Evolutionary conservation across 2,113 vertebrate genomes (phyloP).

Genomic region (Forbesichthys papilliferus): DNA sequence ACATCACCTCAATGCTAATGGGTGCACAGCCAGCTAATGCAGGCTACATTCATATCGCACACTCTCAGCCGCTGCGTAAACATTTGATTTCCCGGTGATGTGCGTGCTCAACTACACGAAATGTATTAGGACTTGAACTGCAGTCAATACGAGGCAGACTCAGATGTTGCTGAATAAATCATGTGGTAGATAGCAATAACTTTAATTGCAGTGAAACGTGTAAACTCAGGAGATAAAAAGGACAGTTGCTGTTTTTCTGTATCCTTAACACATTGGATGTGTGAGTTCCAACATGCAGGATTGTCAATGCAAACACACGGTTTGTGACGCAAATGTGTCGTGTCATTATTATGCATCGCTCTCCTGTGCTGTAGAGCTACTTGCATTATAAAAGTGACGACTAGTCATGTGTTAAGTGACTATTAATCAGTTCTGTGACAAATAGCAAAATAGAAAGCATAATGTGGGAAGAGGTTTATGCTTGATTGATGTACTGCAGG

Average conservation of each 20-base stretch:
- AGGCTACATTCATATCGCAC: neutral
- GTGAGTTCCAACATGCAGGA: too few relatives aligned
- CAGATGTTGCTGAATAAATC: too few relatives aligned
- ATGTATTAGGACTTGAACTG: neutral
- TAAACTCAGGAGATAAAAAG: too few relatives aligned
- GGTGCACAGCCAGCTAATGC: conserved; percentile 54
- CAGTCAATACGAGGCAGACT: neutral
- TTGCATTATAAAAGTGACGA: too few relatives aligned
- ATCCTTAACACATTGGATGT: too few relatives aligned
- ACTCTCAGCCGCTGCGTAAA: neutral
- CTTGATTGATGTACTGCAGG: conserved; percentile 51
- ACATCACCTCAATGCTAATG: conserved; percentile 60
- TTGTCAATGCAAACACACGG: too few relatives aligned
- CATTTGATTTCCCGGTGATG: neutral
- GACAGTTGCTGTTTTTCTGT: too few relatives aligned
- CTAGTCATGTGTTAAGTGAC: conserved; percentile 52
- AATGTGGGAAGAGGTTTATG: conserved; percentile 35
- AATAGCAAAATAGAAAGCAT: conserved; percentile 61
- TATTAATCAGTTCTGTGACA: conserved; percentile 66
- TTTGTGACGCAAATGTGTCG: too few relatives aligned
- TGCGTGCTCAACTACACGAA: neutral
- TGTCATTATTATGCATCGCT: conserved; percentile 3
- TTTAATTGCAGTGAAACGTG: too few relatives aligned
- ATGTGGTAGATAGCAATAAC: too few relatives aligned
- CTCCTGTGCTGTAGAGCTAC: conserved; percentile 17